Conservation (phyloP, 2,888 invertebrate genomes). For the Prosapia bicincta region DNA sequence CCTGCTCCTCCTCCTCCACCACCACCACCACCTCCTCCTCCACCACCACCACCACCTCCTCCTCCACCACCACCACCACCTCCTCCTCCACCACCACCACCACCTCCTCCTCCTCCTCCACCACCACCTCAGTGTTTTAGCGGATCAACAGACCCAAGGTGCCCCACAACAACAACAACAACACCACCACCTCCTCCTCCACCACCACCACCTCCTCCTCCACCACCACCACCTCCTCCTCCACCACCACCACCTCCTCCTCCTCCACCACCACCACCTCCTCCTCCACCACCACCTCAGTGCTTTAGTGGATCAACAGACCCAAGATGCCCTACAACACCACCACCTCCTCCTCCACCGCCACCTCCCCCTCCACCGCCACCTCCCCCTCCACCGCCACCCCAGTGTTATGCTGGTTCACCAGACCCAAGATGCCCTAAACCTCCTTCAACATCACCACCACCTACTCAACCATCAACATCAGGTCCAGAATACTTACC, state of each 20-base stretch:
- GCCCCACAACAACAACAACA: not conserved
- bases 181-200: not conserved
- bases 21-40: not conserved
- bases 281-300: not conserved
- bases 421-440: not conserved
- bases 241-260: not conserved
- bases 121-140: not conserved
- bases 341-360: not conserved
- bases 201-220: not conserved
- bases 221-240: not conserved
- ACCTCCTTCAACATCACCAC: not conserved
- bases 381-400: not conserved
- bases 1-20: not conserved
- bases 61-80: not conserved
- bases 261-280: not conserved
- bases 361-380: not conserved
- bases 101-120: not conserved
- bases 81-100: not conserved
- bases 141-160: not conserved
- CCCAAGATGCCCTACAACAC: not conserved
- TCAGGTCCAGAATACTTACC: not conserved
- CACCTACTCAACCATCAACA: not conserved
- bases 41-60: not conserved
- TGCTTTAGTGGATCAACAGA: not conserved
- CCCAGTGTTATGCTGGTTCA: no score